Evolutionary conservation across 2,888 invertebrate genomes (phyloP).

Genomic region (Oscheius sp.): DNA sequence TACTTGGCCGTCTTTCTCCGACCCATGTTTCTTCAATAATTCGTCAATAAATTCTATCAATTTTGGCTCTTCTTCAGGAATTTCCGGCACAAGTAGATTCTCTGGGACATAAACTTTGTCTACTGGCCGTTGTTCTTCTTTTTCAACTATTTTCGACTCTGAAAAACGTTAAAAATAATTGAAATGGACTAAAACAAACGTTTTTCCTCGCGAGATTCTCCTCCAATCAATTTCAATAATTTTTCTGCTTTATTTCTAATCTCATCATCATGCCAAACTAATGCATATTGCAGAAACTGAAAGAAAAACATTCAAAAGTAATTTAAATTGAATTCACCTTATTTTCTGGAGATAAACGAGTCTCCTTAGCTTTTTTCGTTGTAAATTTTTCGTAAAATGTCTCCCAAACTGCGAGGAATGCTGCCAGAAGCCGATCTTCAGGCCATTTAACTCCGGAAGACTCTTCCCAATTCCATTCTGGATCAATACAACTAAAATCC

Average conservation of each 20-base stretch:
- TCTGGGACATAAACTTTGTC: not conserved
- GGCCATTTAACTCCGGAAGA: slow-evolving; percentile 23
- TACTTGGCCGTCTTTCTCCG: not conserved
- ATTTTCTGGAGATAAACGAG: not conserved
- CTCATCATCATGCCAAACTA: slow-evolving; percentile 23
- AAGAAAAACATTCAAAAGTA: too few species aligned
- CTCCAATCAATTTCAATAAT: not conserved
- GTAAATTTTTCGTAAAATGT: not conserved
- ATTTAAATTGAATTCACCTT: not conserved
- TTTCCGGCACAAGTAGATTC: not conserved
- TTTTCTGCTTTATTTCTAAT: slow-evolving; percentile 14
- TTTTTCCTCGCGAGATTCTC: not conserved
- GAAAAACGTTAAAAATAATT: not conserved
- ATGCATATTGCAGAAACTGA: slow-evolving; percentile 11
- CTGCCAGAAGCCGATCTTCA: slow-evolving; percentile 19
- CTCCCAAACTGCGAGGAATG: slow-evolving; percentile 16
- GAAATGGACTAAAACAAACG: not conserved
- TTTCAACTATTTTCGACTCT: not conserved
- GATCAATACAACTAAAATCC: slow-evolving; percentile 34
- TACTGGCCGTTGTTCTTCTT: not conserved
- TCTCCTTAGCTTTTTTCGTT: not conserved
- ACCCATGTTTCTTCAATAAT: not conserved
- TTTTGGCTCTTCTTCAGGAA: not conserved
- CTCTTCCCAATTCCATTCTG: slow-evolving; percentile 34
- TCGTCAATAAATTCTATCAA: slow-evolving; percentile 6